Conservation (phyloP, 2,797 vertebrate species). For the Manis javanica region DNA sequence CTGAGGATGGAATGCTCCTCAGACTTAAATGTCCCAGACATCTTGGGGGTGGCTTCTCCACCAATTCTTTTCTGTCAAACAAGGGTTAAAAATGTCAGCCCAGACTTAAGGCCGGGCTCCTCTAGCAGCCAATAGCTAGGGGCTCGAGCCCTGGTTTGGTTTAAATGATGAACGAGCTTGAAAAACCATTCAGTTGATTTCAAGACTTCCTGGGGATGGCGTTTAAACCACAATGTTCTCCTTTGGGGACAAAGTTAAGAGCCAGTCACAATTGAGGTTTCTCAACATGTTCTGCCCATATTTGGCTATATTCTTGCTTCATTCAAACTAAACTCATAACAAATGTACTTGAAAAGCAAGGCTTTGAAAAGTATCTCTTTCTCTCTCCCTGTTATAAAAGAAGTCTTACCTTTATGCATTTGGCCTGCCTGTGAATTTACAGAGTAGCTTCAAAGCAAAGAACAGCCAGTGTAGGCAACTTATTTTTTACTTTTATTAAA, state of each 20-base stretch:
- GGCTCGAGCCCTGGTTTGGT: background rate
- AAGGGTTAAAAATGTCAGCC: background rate
- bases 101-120: background rate
- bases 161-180: slow-evolving; percentile 49
- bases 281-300: slow-evolving; percentile 80
- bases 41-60: slow-evolving; percentile 49
- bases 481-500: background rate
- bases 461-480: slow-evolving; percentile 35
- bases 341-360: slow-evolving; percentile 61
- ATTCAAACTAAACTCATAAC: slow-evolving; percentile 82
- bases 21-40: slow-evolving; percentile 53
- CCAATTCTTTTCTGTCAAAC: slow-evolving; percentile 61
- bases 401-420: slow-evolving; percentile 62
- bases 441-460: slow-evolving; percentile 56
- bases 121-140: background rate
- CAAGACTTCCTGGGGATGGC: slow-evolving; percentile 49
- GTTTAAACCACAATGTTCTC: slow-evolving; percentile 68
- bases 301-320: slow-evolving; percentile 82
- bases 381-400: slow-evolving; percentile 63
- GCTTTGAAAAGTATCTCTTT: slow-evolving; percentile 53
- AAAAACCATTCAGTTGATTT: slow-evolving; percentile 66
- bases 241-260: slow-evolving; percentile 56
- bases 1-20: slow-evolving; percentile 26
- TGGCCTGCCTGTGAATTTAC: slow-evolving; percentile 17
- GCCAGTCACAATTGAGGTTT: slow-evolving; percentile 76